phyloP scores from a whole-genome alignment of 2,888 invertebrate genomes.

The Aphodius granarius region DNA sequence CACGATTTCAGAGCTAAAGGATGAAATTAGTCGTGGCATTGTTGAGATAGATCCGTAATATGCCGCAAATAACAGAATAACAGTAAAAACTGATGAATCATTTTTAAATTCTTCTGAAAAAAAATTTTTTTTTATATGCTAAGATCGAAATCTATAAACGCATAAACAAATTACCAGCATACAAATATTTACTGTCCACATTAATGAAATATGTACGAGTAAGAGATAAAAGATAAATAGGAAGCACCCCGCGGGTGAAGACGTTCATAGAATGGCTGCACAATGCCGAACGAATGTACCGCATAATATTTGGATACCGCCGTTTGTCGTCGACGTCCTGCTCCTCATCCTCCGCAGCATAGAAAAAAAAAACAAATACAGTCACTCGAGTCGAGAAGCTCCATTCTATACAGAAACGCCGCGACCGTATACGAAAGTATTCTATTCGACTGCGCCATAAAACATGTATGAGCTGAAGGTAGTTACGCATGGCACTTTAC shows the following conservation, averaged over 20 bases:
- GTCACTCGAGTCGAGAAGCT: background rate
- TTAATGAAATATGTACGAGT: background rate
- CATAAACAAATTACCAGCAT: background rate
- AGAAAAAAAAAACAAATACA: background rate
- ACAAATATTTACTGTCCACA: background rate
- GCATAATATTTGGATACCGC: background rate
- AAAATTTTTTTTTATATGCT: background rate
- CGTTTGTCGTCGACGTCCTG: background rate
- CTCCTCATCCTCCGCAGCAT: background rate
- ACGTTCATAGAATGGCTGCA: background rate
- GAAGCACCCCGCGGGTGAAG: background rate
- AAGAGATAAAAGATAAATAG: background rate
- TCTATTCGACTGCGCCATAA: conserved; percentile 18
- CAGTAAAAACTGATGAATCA: no score
- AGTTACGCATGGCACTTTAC: conserved; percentile 20
- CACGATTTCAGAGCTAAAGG: no score
- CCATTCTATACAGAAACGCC: background rate
- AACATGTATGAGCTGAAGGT: conserved; percentile 20
- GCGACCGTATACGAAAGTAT: conserved; percentile 7
- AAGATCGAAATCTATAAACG: background rate
- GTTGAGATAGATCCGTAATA: no score
- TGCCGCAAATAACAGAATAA: no score
- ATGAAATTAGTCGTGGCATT: no score
- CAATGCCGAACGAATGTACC: background rate
- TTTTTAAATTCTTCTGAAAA: no score